Conservation (phyloP, 2,113 vertebrate species). For the Esox niger region DNA sequence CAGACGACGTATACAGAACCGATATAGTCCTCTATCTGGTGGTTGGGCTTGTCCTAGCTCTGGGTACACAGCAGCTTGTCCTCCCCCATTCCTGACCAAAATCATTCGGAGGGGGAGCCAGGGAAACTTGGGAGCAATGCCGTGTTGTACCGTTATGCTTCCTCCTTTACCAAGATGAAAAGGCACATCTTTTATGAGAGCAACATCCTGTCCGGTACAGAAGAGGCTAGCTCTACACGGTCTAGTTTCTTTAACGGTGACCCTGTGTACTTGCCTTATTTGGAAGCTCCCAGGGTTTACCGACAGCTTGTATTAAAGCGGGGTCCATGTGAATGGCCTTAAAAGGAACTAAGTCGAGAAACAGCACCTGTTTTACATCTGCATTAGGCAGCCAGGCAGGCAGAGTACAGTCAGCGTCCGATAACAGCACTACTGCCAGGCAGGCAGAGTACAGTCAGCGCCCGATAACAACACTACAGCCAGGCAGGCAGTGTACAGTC, state of each 20-base stretch:
- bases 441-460: slow-evolving; percentile 16
- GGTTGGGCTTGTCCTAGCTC: neutral
- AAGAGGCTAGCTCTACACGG: slow-evolving; percentile 16
- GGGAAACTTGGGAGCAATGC: neutral
- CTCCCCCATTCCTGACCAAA: neutral
- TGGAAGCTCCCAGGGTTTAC: slow-evolving; percentile 66
- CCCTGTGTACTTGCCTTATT: slow-evolving; percentile 70
- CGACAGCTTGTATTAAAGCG: slow-evolving; percentile 71
- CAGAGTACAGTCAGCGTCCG: slow-evolving; percentile 32
- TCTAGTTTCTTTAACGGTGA: slow-evolving; percentile 48
- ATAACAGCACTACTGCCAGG: too few species aligned
- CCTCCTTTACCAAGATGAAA: too few species aligned
- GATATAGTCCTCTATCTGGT: neutral
- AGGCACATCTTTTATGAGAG: neutral
- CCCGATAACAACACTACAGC: slow-evolving; percentile 60
- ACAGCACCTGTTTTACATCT: slow-evolving; percentile 74
- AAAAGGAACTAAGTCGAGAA: slow-evolving; percentile 69
- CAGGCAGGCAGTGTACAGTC: slow-evolving; percentile 4
- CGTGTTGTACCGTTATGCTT: neutral
- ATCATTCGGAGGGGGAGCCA: neutral
- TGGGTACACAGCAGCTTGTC: neutral
- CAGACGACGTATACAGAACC: neutral
- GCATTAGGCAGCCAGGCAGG: slow-evolving; percentile 32
- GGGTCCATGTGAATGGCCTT: slow-evolving; percentile 69
- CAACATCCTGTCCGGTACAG: neutral